Evolutionary conservation across 2,113 vertebrate genomes (phyloP), one percentile per base, ranked within the genome.

Genomic region (Peromyscus maniculatus): DNA sequence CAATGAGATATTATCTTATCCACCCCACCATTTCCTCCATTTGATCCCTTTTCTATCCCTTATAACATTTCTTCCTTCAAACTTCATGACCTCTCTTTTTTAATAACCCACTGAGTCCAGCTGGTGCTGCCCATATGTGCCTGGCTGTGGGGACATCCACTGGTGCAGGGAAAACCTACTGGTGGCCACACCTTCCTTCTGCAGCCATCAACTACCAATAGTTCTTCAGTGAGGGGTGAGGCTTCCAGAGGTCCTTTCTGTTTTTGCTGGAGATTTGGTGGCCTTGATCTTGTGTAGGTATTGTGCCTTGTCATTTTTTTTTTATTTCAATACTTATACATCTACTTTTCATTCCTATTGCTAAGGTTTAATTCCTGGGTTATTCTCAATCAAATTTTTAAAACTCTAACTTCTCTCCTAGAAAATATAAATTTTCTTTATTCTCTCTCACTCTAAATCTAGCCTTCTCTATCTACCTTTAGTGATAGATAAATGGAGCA

Each of bases 51-150:
- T 5, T n/a, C 7, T n/a, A 82, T 16, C 21, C 21, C 36, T 36
- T n/a, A 19, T 7, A 82, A 82, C 4, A 22, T 24, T 59, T 82
- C 22, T 26, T 59, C 6, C 21, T 26, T 21, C 36, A 26, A n/a
- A 39, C 11, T 39, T 24, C 22, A 80, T 55, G 17, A 10, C 4
- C 4, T 36, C 17, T 79, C 9, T 82, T 79, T 82, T 24, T 59
- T 9, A 52, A n/a, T 82, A 3, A 26, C 36, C 11, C 79, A 59
- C 21, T 59, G 5, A 26, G 11, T 82, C 36, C 6, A 83, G 16
- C 21, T 39, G n/a, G 22, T 62, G 1, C 3, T 62, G 11, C 12
- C 4, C 22, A 62, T 1, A 62, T 4, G 0, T 39, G 12, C 7
- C 15, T 39, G 36, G 6, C 49, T n/a, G 21, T 82, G 46, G 46